A percentile compares a stretch with the other conserved stretches of the same genome.
Conservation (phyloP, 2,888 invertebrate genomes). For the Drosophila ustulata region DNA sequence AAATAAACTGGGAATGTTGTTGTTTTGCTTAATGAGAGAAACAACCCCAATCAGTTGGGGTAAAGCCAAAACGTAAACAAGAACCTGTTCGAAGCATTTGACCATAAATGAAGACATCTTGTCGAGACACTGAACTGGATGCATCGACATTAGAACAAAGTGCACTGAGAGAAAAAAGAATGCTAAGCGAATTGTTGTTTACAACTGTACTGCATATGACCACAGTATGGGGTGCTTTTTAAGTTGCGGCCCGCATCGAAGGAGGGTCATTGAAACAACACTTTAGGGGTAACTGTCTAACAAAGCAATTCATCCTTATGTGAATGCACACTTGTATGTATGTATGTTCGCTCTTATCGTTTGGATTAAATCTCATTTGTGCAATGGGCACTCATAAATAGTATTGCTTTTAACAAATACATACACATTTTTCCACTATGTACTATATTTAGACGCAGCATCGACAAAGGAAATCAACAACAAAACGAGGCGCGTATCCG, state of each 20-base stretch:
- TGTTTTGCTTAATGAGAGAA: conserved; percentile 12
- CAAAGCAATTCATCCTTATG: conserved; percentile 25
- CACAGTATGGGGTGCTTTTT: conserved; percentile 44
- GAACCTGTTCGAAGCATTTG: conserved; percentile 47
- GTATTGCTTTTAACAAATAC: conserved; percentile 30
- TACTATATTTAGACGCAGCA: conserved; percentile 74
- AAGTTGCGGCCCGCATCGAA: conserved; percentile 3
- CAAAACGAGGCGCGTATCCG: conserved; percentile 50
- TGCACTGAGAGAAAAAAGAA: conserved; percentile 42
- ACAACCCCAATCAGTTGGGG: conserved; percentile 23
- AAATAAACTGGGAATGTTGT: conserved; percentile 28
- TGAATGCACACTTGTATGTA: not conserved
- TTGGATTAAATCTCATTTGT: conserved; percentile 4
- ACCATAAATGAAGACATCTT: conserved; percentile 46
- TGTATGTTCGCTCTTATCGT: conserved; percentile 9
- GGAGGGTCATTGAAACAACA: conserved; percentile 7
- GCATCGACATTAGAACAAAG: conserved; percentile 11
- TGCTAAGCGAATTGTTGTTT: not conserved
- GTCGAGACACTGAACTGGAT: conserved; percentile 32
- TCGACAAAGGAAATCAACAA: conserved; percentile 57
- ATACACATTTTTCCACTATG: conserved; percentile 51
- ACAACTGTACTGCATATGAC: conserved; percentile 43
- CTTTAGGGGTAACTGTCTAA: conserved; percentile 19
- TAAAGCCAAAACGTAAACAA: conserved; percentile 48
- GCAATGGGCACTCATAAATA: conserved; percentile 33